These are phyloP conservation scores for Bryconaethiops microstoma DNA, from an alignment of 2,797 vertebrate species.

Conservation along the genomic window DNA sequence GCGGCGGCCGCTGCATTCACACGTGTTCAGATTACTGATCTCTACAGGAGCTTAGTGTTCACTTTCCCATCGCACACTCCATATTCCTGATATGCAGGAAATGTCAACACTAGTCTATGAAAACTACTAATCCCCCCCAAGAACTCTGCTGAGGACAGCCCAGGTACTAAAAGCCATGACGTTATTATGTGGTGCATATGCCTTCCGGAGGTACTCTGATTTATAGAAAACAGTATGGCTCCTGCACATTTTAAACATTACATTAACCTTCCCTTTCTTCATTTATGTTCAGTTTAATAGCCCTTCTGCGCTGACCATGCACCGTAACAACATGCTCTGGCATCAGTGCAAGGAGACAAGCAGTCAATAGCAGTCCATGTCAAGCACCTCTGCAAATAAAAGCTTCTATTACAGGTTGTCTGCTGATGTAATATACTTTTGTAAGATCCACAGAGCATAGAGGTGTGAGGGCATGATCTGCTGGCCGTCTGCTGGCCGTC, in stretches of 20 bases:
- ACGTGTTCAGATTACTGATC: slow-evolving; percentile 70
- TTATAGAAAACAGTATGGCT: neutral
- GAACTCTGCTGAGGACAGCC: slow-evolving; percentile 1
- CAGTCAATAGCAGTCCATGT: slow-evolving; percentile 26
- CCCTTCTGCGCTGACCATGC: neutral
- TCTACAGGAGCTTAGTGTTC: slow-evolving; percentile 56
- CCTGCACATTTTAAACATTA: neutral
- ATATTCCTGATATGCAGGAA: slow-evolving; percentile 55
- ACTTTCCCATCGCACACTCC: slow-evolving; percentile 58
- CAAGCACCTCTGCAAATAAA: slow-evolving; percentile 17
- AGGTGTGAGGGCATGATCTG: neutral
- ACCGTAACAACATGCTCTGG: neutral
- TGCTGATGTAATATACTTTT: slow-evolving; percentile 38
- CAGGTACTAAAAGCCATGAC: neutral
- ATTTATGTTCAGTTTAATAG: slow-evolving; percentile 20
- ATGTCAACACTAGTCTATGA: slow-evolving; percentile 60
- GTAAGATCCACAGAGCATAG: neutral
- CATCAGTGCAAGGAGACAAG: neutral
- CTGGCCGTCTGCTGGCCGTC: slow-evolving; percentile 51
- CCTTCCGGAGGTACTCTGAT: neutral
- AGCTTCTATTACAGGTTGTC: slow-evolving; percentile 18
- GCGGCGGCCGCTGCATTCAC: slow-evolving; percentile 66
- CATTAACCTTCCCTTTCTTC: neutral
- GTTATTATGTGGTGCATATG: neutral
- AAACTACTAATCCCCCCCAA: slow-evolving; percentile 63